A percentile compares a stretch with the other conserved stretches of the same genome.
phyloP scores from a whole-genome alignment of 2,113 vertebrate genomes.

The Poecile atricapillus region DNA sequence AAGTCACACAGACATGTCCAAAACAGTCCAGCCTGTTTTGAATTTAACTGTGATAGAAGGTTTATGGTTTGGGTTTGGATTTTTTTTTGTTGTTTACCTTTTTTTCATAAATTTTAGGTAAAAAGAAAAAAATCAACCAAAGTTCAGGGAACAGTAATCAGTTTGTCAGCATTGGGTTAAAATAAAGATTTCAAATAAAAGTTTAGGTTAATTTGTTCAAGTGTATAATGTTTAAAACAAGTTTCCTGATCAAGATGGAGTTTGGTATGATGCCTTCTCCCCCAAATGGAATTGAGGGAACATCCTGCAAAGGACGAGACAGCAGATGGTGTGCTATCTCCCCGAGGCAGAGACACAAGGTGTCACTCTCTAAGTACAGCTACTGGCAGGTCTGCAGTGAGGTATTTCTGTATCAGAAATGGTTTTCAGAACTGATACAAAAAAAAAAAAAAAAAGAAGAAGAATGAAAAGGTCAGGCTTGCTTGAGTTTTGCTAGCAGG shows the following conservation, averaged over 20 bases:
- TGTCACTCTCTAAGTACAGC: conserved; percentile 8
- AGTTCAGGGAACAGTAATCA: not conserved
- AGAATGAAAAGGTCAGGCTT: not conserved
- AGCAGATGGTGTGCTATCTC: conserved; percentile 46
- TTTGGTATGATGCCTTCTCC: not conserved
- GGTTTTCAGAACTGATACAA: not conserved
- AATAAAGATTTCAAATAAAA: not conserved
- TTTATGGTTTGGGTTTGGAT: not conserved
- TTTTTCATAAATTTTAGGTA: not conserved
- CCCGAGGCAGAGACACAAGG: conserved; percentile 34
- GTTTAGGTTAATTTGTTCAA: not conserved
- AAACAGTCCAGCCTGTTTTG: not conserved
- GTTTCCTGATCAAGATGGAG: not conserved
- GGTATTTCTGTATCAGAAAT: not conserved
- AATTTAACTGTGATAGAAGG: not conserved
- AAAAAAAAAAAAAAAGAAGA: not conserved
- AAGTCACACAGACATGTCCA: not conserved
- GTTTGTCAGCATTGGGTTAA: not conserved
- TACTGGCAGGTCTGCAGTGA: conserved; percentile 20
- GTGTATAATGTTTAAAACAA: not conserved
- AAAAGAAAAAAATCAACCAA: not conserved
- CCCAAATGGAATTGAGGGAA: not conserved
- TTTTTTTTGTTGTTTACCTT: not conserved
- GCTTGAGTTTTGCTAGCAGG: not conserved
- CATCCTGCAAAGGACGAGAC: conserved; percentile 34